phyloP scores from a whole-genome alignment of 2,797 vertebrate species.

The Psittacula derbiana region DNA sequence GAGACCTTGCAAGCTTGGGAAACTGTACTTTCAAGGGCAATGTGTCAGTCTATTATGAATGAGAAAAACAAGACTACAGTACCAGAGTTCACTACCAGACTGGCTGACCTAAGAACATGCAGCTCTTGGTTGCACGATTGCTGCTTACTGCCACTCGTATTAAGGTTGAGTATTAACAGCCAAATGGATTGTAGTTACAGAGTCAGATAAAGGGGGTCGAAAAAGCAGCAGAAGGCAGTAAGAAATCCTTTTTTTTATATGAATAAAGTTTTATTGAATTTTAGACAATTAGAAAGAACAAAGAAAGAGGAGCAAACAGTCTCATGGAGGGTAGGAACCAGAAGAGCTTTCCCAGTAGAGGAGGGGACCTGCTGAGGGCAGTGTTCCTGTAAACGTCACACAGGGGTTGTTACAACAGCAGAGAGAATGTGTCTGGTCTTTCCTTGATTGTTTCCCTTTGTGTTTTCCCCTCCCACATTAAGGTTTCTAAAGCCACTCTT shows the following conservation, averaged over 20 bases:
- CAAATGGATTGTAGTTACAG: not conserved
- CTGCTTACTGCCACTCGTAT: not conserved
- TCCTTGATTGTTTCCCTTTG: not conserved
- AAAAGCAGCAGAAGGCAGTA: conserved; percentile 41
- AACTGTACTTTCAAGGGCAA: not conserved
- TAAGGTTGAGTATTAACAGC: not conserved
- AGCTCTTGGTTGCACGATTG: not conserved
- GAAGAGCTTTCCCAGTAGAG: conserved; percentile 49
- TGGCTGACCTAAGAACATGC: not conserved
- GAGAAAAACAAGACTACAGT: not conserved
- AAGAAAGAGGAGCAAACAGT: conserved; percentile 78
- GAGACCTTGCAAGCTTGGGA: not conserved
- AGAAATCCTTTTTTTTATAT: conserved; percentile 69
- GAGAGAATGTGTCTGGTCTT: conserved; percentile 33
- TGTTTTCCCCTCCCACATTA: not conserved
- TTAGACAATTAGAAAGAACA: conserved; percentile 82
- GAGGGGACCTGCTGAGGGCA: conserved; percentile 34
- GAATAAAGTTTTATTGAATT: conserved; percentile 83
- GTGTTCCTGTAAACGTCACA: conserved; percentile 59
- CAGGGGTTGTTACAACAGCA: conserved; percentile 37
- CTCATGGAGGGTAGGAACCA: conserved; percentile 57
- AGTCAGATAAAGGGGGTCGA: not conserved
- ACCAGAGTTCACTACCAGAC: not conserved
- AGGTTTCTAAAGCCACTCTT: conserved; percentile 23
- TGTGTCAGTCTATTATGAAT: not conserved